A percentile compares a stretch with the other conserved stretches of the same genome.
These are phyloP conservation scores for Ischnus inquisitorius DNA, from an alignment of 2,888 invertebrate genomes.

Conservation along the genomic window DNA sequence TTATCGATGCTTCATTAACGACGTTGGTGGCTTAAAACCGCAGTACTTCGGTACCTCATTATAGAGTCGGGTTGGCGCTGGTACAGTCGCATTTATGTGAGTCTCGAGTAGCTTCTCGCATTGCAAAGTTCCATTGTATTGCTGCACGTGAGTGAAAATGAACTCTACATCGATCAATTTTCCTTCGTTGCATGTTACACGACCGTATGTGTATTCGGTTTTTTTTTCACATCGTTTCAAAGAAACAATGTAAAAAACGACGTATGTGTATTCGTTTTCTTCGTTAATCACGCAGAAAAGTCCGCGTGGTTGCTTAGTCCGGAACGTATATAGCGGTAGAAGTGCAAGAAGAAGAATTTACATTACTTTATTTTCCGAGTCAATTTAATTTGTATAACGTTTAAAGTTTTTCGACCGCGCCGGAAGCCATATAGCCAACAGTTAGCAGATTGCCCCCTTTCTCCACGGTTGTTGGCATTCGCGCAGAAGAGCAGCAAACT, in stretches of 20 bases:
- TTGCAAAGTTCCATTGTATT: constrained; percentile 18
- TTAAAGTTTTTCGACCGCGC: constrained; percentile 37
- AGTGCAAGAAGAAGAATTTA: background rate
- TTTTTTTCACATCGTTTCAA: background rate
- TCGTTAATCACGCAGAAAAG: background rate
- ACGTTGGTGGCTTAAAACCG: constrained; percentile 35
- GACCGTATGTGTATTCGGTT: background rate
- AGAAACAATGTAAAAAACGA: no score
- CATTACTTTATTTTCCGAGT: constrained; percentile 33
- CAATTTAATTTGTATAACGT: constrained; percentile 48
- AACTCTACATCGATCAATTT: constrained; percentile 36
- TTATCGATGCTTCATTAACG: constrained; percentile 56
- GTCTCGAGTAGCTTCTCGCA: constrained; percentile 37
- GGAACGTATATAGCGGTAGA: background rate
- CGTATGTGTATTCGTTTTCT: background rate
- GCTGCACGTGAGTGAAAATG: background rate
- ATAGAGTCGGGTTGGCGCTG: constrained; percentile 3
- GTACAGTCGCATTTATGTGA: constrained; percentile 12
- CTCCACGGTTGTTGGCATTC: constrained; percentile 41
- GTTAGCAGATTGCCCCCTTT: constrained; percentile 29
- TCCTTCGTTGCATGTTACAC: background rate
- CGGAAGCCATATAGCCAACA: constrained; percentile 5
- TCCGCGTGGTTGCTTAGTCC: background rate
- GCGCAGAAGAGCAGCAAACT: constrained; percentile 29
- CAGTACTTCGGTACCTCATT: constrained; percentile 28